Evolutionary conservation across 2,888 invertebrate species (phyloP).

Genomic region (Panzeria rudis): DNA sequence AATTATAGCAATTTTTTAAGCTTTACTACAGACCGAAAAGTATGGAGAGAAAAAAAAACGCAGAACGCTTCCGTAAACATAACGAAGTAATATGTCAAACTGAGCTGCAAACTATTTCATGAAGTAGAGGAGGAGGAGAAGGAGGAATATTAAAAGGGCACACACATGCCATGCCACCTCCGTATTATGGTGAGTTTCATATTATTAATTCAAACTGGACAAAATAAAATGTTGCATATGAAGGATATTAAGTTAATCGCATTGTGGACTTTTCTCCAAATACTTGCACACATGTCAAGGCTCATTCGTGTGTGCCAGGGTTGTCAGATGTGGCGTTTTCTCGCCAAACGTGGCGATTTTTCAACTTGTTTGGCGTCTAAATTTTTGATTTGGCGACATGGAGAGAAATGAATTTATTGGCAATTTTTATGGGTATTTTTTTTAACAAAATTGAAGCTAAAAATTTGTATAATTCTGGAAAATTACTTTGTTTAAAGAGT

Average conservation of each 20-base stretch:
- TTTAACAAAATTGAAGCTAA: too few relatives aligned
- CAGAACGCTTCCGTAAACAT: slow-evolving; percentile 46
- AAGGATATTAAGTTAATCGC: slow-evolving; percentile 60
- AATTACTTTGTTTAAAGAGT: too few relatives aligned
- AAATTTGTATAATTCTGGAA: too few relatives aligned
- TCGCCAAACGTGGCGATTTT: too few relatives aligned
- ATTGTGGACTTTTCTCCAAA: slow-evolving; percentile 33
- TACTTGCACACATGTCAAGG: slow-evolving; percentile 28
- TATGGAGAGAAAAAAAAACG: neutral
- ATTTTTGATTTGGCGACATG: too few relatives aligned
- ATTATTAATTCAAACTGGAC: slow-evolving; percentile 48
- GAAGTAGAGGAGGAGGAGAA: too few relatives aligned
- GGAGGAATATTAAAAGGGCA: slow-evolving; percentile 12
- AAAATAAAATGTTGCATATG: slow-evolving; percentile 42
- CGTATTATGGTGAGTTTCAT: slow-evolving; percentile 2
- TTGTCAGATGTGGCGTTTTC: too few relatives aligned
- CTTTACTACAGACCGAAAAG: neutral
- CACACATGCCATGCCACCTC: slow-evolving; percentile 52
- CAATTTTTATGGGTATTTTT: too few relatives aligned
- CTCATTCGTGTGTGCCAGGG: slow-evolving; percentile 4
- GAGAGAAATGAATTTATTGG: too few relatives aligned
- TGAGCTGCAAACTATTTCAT: slow-evolving; percentile 25
- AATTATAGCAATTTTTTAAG: slow-evolving; percentile 51
- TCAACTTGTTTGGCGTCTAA: too few relatives aligned
- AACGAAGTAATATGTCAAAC: slow-evolving; percentile 40